Evolutionary conservation across 2,113 vertebrate species (phyloP).

Genomic region (Odocoileus virginianus): DNA sequence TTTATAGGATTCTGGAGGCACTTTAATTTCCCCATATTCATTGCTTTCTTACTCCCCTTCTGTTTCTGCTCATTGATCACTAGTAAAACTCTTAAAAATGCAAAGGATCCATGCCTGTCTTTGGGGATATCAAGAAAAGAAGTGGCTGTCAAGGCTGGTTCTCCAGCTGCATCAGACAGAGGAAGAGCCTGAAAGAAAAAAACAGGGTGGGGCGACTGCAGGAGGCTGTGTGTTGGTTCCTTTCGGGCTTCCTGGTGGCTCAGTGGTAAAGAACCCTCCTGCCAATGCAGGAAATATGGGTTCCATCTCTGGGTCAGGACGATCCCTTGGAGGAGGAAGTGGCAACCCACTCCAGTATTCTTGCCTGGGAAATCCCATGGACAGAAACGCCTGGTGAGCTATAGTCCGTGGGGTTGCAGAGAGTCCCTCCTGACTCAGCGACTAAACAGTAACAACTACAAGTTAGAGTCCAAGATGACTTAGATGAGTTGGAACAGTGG

Average conservation of each 20-base stretch:
- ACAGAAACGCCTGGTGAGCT: not conserved
- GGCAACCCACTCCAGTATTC: not conserved
- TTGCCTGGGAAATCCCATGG: not conserved
- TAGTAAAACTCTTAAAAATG: not conserved
- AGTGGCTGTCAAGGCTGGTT: not conserved
- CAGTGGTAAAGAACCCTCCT: not conserved
- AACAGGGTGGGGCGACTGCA: not conserved
- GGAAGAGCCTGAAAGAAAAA: not conserved
- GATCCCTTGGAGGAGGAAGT: not conserved
- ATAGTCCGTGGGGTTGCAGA: not conserved
- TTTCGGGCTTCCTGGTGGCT: not conserved
- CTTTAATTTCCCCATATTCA: not conserved
- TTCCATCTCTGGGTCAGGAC: accelerated
- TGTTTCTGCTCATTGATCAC: not conserved
- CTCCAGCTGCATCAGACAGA: not conserved
- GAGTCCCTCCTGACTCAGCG: not conserved
- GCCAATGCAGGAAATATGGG: not conserved
- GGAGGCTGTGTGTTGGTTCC: not conserved
- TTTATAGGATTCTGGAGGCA: not conserved
- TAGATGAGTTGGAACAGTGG: not conserved
- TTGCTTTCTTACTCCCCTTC: not conserved
- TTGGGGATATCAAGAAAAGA: not conserved
- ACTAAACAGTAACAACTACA: not conserved
- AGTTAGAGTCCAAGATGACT: not conserved
- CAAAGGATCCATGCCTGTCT: not conserved